phyloP scores from a whole-genome alignment of 2,113 vertebrate genomes.

The Bos javanicus region DNA sequence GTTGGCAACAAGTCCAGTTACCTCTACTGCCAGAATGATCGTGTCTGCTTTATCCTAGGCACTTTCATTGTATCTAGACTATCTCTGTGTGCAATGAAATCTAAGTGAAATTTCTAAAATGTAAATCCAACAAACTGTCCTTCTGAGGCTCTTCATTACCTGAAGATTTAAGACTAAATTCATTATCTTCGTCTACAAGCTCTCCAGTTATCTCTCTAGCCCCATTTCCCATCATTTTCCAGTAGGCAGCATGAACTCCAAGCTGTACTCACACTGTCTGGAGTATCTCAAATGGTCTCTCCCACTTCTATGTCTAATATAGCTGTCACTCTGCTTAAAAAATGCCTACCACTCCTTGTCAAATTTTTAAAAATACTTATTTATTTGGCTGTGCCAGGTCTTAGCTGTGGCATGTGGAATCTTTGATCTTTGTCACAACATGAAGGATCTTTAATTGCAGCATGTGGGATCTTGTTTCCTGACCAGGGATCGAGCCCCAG shows the following conservation, averaged over 20 bases:
- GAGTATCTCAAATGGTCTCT: not conserved
- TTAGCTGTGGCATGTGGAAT: not conserved
- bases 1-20: not conserved
- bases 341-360: not conserved
- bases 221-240: not conserved
- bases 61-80: slow-evolving; percentile 8
- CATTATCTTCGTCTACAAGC: not conserved
- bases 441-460: not conserved
- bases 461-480: not conserved
- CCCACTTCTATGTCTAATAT: not conserved
- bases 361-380: not conserved
- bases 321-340: not conserved
- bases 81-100: not conserved
- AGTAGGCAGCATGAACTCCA: not conserved
- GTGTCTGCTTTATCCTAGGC: not conserved
- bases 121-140: not conserved
- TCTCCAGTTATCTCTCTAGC: not conserved
- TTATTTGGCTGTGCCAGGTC: not conserved
- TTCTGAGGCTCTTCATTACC: not conserved
- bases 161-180: not conserved
- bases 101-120: not conserved
- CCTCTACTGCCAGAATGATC: not conserved
- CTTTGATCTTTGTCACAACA: not conserved
- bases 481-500: not conserved
- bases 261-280: not conserved